phyloP scores from a whole-genome alignment of 2,113 vertebrate species.

The Gambusia affinis region DNA sequence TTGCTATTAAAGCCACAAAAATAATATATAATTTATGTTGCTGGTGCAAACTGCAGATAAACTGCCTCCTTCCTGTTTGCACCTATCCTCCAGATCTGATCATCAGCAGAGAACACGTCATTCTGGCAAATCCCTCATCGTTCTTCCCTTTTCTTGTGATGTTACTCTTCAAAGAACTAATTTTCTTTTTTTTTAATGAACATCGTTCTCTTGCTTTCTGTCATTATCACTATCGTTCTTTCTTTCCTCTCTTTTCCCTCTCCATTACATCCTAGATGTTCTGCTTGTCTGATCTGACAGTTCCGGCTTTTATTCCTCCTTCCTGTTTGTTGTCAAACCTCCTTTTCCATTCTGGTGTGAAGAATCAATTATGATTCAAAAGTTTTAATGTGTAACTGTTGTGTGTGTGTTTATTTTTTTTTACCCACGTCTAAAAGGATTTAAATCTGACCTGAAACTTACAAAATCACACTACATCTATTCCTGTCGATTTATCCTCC shows the following conservation, averaged over 20 bases:
- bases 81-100: slow-evolving; percentile 17
- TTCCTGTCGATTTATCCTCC: not conserved
- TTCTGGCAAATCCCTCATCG: not conserved
- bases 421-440: not conserved
- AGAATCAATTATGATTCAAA: not conserved
- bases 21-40: not conserved
- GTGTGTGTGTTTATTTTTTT: not conserved
- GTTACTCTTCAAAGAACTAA: not conserved
- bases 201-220: no score
- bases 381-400: not conserved
- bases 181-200: not conserved
- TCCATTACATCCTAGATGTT: not conserved
- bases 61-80: slow-evolving; percentile 41
- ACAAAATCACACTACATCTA: not conserved
- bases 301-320: not conserved
- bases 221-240: no score
- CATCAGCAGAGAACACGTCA: not conserved
- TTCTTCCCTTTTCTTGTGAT: no score
- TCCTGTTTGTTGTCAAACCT: not conserved
- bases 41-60: slow-evolving; percentile 24
- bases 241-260: not conserved
- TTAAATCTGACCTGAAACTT: not conserved
- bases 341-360: not conserved
- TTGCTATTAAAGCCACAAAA: not conserved
- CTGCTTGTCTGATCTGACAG: not conserved